Conservation (phyloP, 2,113 vertebrate genomes). For the Probosciger aterrimus region DNA sequence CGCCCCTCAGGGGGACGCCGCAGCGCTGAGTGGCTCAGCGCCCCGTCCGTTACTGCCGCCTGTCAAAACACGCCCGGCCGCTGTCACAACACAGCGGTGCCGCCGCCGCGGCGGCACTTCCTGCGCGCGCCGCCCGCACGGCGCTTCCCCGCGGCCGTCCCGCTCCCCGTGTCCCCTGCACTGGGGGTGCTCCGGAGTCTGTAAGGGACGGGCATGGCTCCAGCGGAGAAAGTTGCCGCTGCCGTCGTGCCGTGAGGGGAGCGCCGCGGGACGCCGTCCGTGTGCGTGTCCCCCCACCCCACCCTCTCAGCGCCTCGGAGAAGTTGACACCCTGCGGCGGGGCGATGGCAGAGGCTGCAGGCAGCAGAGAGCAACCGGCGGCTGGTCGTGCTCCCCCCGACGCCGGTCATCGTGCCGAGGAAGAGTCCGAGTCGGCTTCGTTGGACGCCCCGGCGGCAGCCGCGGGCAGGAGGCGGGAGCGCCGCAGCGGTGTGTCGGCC, state of each 20-base stretch:
- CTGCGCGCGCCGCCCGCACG: neutral
- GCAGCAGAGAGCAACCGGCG: conserved; percentile 9
- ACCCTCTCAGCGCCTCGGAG: neutral
- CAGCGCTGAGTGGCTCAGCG: conserved; percentile 22
- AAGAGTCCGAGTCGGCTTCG: conserved; percentile 70
- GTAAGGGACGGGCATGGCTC: neutral
- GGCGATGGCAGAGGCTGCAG: conserved; percentile 71
- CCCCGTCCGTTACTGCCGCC: conserved; percentile 59
- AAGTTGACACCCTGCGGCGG: neutral
- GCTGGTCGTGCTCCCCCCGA: neutral
- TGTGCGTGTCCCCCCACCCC: neutral
- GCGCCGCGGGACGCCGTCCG: neutral
- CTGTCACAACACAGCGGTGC: conserved; percentile 56
- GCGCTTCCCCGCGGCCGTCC: neutral
- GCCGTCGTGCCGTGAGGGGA: conserved; percentile 24
- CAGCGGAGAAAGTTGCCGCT: neutral
- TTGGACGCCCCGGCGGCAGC: conserved; percentile 58
- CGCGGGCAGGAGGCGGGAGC: conserved; percentile 72
- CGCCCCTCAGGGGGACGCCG: neutral
- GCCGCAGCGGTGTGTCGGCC: conserved; percentile 81
- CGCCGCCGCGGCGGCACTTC: conserved; percentile 26
- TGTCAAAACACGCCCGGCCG: conserved; percentile 69
- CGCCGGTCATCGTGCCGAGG: conserved; percentile 70
- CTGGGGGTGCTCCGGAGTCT: neutral
- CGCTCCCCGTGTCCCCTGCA: neutral